Percentiles rank a stretch among this genome's conserved stretches.
Conservation (phyloP, 2,888 invertebrate species). For the Alentia gelatinosa region DNA sequence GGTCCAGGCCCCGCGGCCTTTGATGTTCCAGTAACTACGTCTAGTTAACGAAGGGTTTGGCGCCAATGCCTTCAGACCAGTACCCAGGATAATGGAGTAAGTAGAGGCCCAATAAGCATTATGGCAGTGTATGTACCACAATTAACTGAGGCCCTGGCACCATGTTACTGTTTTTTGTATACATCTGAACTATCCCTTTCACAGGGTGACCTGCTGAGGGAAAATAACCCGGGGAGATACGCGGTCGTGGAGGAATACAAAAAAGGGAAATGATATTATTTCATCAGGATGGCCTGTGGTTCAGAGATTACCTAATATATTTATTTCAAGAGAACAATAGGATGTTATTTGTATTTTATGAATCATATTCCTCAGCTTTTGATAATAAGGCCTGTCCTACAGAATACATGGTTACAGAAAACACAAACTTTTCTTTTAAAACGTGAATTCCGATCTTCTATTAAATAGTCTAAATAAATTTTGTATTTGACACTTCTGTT, state of each 20-base stretch:
- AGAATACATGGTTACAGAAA: too few species aligned
- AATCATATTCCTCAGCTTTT: too few species aligned
- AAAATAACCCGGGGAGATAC: neutral
- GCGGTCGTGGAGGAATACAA: neutral
- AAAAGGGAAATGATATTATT: too few species aligned
- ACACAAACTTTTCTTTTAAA: too few species aligned
- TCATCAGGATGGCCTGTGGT: too few species aligned
- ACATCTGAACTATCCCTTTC: neutral
- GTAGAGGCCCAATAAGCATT: neutral
- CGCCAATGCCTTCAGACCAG: neutral
- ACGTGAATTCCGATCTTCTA: too few species aligned
- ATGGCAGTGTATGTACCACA: constrained; percentile 17
- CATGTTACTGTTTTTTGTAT: neutral
- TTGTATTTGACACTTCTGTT: too few species aligned
- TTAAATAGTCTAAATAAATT: too few species aligned
- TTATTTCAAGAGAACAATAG: too few species aligned
- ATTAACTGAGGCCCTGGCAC: neutral
- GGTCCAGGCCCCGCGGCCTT: neutral
- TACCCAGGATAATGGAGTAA: neutral
- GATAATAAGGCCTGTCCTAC: too few species aligned
- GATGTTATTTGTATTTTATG: too few species aligned
- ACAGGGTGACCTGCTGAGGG: neutral
- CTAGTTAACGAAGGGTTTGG: constrained; percentile 17
- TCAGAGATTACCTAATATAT: too few species aligned
- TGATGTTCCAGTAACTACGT: neutral